Percentiles rank a stretch among this genome's conserved stretches.
These are phyloP conservation scores for Helleia helle DNA, from an alignment of 2,888 invertebrate genomes.

Conservation along the genomic window DNA sequence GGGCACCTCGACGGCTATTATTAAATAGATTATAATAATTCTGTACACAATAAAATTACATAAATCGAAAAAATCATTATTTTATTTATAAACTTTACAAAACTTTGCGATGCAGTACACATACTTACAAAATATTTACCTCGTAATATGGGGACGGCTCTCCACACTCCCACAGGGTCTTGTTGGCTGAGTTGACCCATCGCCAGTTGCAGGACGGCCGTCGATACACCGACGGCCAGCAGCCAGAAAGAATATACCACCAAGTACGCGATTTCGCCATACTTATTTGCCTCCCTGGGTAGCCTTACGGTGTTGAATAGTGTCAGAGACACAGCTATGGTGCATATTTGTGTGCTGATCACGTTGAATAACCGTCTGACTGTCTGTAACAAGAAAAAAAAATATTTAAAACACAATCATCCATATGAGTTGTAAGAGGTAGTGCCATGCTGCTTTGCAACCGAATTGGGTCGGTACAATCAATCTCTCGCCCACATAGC, in stretches of 20 bases:
- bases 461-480: too few relatives aligned
- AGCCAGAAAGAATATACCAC: slow-evolving; percentile 75
- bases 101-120: too few relatives aligned
- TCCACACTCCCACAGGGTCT: slow-evolving; percentile 78
- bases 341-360: slow-evolving; percentile 65
- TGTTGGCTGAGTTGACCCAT: slow-evolving; percentile 79
- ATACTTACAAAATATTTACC: slow-evolving; percentile 42
- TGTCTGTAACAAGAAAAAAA: slow-evolving; percentile 38
- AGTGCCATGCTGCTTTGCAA: too few relatives aligned
- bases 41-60: too few relatives aligned
- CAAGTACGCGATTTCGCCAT: slow-evolving; percentile 77
- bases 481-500: too few relatives aligned
- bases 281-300: slow-evolving; percentile 71
- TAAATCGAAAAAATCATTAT: too few relatives aligned
- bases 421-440: too few relatives aligned
- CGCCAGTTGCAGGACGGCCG: slow-evolving; percentile 75
- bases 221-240: slow-evolving; percentile 73
- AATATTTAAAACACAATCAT: not conserved
- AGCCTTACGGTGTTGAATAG: slow-evolving; percentile 76
- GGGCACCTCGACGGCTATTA: too few relatives aligned
- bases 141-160: slow-evolving; percentile 78
- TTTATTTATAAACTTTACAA: too few relatives aligned
- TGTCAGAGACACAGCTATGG: slow-evolving; percentile 74
- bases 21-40: too few relatives aligned
- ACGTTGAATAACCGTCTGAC: slow-evolving; percentile 46